These are phyloP conservation scores for Neodontobutis hainanensis DNA, from an alignment of 2,113 vertebrate genomes.

Conservation along the genomic window DNA sequence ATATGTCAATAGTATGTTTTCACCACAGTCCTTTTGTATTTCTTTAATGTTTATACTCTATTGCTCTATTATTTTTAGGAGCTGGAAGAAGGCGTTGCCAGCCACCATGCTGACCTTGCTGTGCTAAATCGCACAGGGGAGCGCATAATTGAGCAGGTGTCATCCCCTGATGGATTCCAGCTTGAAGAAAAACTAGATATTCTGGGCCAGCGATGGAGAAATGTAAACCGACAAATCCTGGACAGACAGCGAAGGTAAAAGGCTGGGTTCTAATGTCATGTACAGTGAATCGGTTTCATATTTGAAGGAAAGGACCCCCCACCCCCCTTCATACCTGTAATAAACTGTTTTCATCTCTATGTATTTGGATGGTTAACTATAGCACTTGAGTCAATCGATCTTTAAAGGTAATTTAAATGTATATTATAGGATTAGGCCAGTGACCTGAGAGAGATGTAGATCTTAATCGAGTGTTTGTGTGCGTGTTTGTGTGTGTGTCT, in stretches of 20 bases:
- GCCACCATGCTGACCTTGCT: conserved; percentile 81
- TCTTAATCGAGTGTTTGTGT: conserved; percentile 41
- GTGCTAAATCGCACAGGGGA: conserved; percentile 83
- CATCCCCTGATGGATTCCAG: conserved; percentile 83
- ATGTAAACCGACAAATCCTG: conserved; percentile 73
- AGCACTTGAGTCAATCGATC: conserved; percentile 45
- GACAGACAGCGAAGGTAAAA: conserved; percentile 85
- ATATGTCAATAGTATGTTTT: conserved; percentile 19
- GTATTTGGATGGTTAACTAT: conserved; percentile 41
- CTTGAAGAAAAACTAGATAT: conserved; percentile 86
- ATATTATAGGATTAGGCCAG: conserved; percentile 52
- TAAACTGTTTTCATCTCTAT: conserved; percentile 29
- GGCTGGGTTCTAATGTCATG: not conserved
- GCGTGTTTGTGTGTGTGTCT: conserved; percentile 16
- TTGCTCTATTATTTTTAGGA: conserved; percentile 75
- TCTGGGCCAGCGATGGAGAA: conserved; percentile 84
- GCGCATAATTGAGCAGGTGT: conserved; percentile 84
- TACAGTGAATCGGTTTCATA: not conserved
- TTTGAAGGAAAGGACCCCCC: conserved; percentile 6
- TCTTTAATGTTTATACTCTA: not conserved
- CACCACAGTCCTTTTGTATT: not conserved
- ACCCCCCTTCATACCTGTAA: not conserved
- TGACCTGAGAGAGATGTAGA: conserved; percentile 46
- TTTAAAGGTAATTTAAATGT: conserved; percentile 60
- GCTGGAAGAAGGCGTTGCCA: conserved; percentile 86